phyloP scores from a whole-genome alignment of 2,888 invertebrate genomes.

The Tetragonisca angustula region DNA sequence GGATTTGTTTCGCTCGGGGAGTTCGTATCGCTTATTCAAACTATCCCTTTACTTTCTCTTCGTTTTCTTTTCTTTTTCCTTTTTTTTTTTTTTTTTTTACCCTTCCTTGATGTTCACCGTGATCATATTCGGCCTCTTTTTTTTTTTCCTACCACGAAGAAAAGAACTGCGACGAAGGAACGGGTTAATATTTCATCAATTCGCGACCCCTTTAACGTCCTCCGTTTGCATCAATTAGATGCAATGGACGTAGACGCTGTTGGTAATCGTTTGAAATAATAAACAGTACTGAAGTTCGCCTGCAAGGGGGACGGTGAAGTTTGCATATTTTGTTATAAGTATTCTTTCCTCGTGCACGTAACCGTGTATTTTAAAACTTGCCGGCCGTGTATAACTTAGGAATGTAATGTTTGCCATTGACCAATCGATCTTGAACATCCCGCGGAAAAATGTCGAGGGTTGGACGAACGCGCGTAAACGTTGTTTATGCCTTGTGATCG shows the following conservation, averaged over 20 bases:
- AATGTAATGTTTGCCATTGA: not conserved
- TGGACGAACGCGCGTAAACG: not conserved
- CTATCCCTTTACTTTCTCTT: slow-evolving; percentile 15
- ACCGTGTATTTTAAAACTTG: slow-evolving; percentile 22
- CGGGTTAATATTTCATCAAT: slow-evolving; percentile 60
- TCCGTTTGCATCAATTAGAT: slow-evolving; percentile 45
- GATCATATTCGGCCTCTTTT: not conserved
- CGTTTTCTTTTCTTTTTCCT: slow-evolving; percentile 6
- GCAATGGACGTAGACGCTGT: slow-evolving; percentile 25
- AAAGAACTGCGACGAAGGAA: slow-evolving; percentile 31
- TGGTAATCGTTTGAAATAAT: slow-evolving; percentile 54
- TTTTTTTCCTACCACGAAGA: slow-evolving; percentile 15
- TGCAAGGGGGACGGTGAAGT: slow-evolving; percentile 19
- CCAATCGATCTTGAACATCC: not conserved
- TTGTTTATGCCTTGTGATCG: not conserved
- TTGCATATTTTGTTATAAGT: slow-evolving; percentile 8
- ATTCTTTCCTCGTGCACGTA: slow-evolving; percentile 4
- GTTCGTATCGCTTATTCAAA: slow-evolving; percentile 24
- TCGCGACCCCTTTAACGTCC: slow-evolving; percentile 52
- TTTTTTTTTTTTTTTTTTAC: not conserved
- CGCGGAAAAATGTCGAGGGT: not conserved
- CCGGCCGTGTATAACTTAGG: not conserved
- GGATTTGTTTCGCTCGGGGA: not conserved
- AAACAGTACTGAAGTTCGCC: slow-evolving; percentile 35
- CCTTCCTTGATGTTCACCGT: slow-evolving; percentile 8